phyloP scores from a whole-genome alignment of 2,113 vertebrate species.

The Ariopsis seemanni region DNA sequence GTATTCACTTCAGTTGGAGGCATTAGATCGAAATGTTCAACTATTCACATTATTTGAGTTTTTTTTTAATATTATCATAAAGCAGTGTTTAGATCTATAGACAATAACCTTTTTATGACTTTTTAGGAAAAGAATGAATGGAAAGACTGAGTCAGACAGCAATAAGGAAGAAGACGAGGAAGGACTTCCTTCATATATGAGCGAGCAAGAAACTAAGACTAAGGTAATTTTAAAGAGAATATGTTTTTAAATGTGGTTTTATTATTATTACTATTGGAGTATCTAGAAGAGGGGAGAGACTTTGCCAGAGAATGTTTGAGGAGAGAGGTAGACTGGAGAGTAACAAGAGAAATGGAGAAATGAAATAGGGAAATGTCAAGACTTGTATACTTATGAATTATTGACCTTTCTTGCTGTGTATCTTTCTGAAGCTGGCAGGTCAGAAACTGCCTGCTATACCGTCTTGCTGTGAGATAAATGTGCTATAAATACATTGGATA shows the following conservation, averaged over 20 bases:
- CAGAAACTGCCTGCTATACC: background rate
- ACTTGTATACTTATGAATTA: conserved; percentile 28
- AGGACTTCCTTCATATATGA: background rate
- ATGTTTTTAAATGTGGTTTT: conserved; percentile 9
- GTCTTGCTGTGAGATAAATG: conserved; percentile 2
- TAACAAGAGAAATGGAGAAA: background rate
- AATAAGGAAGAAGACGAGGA: background rate
- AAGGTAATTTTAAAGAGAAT: background rate
- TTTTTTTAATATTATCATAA: background rate
- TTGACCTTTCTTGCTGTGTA: conserved; percentile 22
- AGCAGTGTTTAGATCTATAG: background rate
- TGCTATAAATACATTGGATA: conserved; percentile 2
- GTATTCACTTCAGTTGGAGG: background rate
- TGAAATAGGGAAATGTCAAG: conserved; percentile 25
- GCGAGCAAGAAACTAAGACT: background rate
- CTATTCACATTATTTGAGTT: background rate
- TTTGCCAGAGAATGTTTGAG: background rate
- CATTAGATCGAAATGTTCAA: background rate
- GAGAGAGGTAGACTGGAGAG: background rate
- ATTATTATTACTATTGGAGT: background rate
- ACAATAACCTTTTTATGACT: background rate
- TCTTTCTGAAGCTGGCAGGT: conserved; percentile 5
- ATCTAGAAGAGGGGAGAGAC: background rate
- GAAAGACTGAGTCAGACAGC: background rate
- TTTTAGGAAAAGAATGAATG: background rate